Evolutionary conservation across 2,113 vertebrate species (phyloP).

Genomic region (Progne subis): DNA sequence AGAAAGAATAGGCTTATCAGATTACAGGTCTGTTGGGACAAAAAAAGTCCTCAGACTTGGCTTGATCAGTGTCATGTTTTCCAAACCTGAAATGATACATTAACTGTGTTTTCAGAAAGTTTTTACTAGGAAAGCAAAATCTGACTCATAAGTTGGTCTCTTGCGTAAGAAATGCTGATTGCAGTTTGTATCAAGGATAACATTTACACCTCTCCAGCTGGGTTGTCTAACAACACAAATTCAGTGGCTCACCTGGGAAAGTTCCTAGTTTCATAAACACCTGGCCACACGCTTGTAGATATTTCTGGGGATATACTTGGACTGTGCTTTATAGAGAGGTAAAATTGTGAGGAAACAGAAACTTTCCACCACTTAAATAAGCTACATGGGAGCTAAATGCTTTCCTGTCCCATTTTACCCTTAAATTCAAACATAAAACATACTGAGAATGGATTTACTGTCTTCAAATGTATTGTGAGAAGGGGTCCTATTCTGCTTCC

Average conservation of each 20-base stretch:
- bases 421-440: neutral
- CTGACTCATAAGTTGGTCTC: neutral
- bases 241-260: neutral
- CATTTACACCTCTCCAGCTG: neutral
- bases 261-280: neutral
- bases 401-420: neutral
- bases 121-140: slow-evolving; percentile 53
- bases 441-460: neutral
- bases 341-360: neutral
- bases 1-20: neutral
- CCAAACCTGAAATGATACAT: neutral
- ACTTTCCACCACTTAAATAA: neutral
- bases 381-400: neutral
- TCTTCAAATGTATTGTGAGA: neutral
- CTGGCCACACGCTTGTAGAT: neutral
- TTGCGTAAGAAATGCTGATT: neutral
- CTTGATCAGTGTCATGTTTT: neutral
- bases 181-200: neutral
- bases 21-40: neutral
- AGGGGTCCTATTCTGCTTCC: neutral
- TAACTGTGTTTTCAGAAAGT: neutral
- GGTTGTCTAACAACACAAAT: neutral
- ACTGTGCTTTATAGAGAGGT: neutral
- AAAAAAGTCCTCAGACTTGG: neutral
- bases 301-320: neutral